phyloP scores from a whole-genome alignment of 1,140 invertebrate genomes.

The Hylaeus volcanicus region DNA sequence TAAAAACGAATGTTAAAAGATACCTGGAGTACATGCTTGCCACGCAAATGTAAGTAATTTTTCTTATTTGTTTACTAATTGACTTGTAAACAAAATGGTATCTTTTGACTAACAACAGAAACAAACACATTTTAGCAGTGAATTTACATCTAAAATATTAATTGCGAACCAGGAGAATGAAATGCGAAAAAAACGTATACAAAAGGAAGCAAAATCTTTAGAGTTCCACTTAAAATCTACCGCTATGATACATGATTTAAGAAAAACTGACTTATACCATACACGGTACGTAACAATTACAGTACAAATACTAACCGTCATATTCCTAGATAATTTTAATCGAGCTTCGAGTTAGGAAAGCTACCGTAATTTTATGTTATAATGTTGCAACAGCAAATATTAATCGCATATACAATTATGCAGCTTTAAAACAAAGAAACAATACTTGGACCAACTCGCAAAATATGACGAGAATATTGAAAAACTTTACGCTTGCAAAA shows the following conservation, averaged over 20 bases:
- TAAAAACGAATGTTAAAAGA: background rate
- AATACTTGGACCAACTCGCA: conserved; percentile 42
- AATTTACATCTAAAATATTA: background rate
- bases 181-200: background rate
- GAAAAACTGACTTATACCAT: background rate
- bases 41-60: background rate
- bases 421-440: conserved; percentile 33
- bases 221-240: background rate
- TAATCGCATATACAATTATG: background rate
- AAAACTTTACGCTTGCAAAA: conserved; percentile 52
- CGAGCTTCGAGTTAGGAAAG: background rate
- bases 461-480: conserved; percentile 65
- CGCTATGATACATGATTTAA: background rate
- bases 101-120: background rate
- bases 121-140: background rate
- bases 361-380: too few relatives aligned
- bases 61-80: background rate
- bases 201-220: background rate
- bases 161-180: background rate
- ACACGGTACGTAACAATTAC: background rate
- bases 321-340: background rate
- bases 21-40: background rate
- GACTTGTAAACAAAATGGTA: background rate
- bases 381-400: background rate
- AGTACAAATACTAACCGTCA: too few relatives aligned